Conservation (phyloP, 2,797 vertebrate genomes). For the Lepus townsendii region DNA sequence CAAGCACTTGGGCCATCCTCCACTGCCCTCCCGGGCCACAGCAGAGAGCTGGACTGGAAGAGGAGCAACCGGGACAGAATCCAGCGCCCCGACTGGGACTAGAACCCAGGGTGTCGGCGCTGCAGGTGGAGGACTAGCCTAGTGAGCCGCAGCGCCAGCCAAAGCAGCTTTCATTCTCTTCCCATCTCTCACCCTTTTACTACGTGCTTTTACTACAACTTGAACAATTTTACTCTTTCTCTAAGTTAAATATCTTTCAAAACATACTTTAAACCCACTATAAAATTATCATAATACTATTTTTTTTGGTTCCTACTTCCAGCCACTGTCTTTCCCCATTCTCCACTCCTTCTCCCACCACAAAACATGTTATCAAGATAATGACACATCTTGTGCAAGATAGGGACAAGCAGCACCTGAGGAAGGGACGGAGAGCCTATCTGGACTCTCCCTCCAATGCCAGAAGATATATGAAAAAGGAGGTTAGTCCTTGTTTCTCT, state of each 20-base stretch:
- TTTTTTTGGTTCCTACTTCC: neutral
- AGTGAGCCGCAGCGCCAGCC: too few species aligned
- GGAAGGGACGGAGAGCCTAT: constrained; percentile 14
- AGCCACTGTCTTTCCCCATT: too few species aligned
- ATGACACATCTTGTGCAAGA: constrained; percentile 54
- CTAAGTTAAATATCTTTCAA: constrained; percentile 25
- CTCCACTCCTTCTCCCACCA: neutral
- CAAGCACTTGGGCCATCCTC: too few species aligned
- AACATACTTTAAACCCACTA: constrained; percentile 42
- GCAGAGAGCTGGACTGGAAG: too few species aligned
- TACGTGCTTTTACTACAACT: constrained; percentile 17
- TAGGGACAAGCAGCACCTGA: constrained; percentile 60
- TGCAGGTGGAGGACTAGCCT: too few species aligned
- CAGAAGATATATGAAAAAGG: constrained; percentile 52
- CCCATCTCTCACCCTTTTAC: neutral
- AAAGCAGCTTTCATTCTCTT: too few species aligned
- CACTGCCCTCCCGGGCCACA: too few species aligned
- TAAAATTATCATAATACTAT: neutral
- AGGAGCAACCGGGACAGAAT: too few species aligned
- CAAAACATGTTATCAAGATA: constrained; percentile 55
- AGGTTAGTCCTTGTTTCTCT: constrained; percentile 48
- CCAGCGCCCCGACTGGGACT: too few species aligned
- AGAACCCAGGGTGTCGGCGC: too few species aligned
- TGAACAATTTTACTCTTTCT: constrained; percentile 59
- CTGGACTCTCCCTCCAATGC: constrained; percentile 25